Evolutionary conservation across 2,113 vertebrate species (phyloP).

Genomic region (Ursus arctos): DNA sequence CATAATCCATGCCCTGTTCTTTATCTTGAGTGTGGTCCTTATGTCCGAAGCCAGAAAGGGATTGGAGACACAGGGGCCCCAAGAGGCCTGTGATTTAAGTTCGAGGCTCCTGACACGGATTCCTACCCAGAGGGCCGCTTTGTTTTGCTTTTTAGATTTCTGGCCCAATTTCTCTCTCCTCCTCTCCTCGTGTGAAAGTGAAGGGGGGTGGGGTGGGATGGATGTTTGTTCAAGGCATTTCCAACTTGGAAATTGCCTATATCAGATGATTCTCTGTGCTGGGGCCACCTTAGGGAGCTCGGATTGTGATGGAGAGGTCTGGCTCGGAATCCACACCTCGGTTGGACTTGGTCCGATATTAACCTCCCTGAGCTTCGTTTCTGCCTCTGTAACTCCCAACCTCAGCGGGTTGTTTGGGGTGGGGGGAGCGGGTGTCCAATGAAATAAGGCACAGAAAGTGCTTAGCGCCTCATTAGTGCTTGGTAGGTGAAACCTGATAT

Average conservation of each 20-base stretch:
- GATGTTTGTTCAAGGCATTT: background rate
- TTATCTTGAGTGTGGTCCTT: background rate
- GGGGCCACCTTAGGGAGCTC: background rate
- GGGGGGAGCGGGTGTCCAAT: background rate
- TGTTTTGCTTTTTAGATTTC: conserved; percentile 2
- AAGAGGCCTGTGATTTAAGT: background rate
- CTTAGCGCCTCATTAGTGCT: background rate
- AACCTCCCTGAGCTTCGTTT: background rate
- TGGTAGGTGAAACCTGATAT: background rate
- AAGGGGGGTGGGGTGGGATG: background rate
- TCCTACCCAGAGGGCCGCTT: background rate
- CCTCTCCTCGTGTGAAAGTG: background rate
- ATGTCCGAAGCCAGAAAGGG: background rate
- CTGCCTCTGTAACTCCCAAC: background rate
- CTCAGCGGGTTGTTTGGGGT: background rate
- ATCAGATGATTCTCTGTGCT: background rate
- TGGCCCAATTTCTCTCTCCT: background rate
- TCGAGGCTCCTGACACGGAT: background rate
- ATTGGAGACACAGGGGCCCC: background rate
- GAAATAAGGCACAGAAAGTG: background rate
- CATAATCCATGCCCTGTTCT: background rate
- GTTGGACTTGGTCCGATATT: background rate
- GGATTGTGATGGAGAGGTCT: background rate
- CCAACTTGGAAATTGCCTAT: background rate
- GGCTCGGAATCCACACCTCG: background rate